A percentile compares a stretch with the other conserved stretches of the same genome.
phyloP scores from a whole-genome alignment of 2,888 invertebrate genomes.

The Ctena decussata region DNA sequence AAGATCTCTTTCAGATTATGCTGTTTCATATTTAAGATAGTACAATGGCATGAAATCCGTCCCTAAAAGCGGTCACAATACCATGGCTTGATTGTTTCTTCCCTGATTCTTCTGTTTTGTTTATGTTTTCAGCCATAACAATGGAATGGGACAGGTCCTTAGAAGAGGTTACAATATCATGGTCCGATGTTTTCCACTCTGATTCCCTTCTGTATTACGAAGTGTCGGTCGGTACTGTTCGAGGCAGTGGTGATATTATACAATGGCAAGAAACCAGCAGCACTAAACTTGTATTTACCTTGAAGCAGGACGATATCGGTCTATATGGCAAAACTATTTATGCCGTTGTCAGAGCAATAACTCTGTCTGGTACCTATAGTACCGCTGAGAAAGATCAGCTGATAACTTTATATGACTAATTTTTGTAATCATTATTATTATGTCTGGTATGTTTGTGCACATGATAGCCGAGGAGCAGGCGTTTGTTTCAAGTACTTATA shows the following conservation, averaged over 20 bases:
- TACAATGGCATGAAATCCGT: too few relatives aligned
- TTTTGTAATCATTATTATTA: too few relatives aligned
- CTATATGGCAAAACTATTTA: conserved; percentile 26
- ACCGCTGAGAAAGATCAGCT: not conserved
- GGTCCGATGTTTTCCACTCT: conserved; percentile 29
- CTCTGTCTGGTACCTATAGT: conserved; percentile 10
- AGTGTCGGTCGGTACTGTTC: conserved; percentile 34
- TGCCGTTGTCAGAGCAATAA: conserved; percentile 17
- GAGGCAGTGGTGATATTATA: conserved; percentile 15
- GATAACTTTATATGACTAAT: too few relatives aligned
- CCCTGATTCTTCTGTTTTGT: too few relatives aligned
- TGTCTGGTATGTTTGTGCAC: too few relatives aligned
- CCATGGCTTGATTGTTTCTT: too few relatives aligned
- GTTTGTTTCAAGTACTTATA: too few relatives aligned
- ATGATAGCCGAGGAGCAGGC: too few relatives aligned
- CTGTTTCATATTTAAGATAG: too few relatives aligned
- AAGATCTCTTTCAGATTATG: too few relatives aligned
- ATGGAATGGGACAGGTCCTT: not conserved
- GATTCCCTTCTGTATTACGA: conserved; percentile 23
- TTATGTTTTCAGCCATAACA: not conserved
- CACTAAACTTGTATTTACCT: conserved; percentile 15
- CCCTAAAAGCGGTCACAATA: too few relatives aligned
- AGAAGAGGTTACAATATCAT: conserved; percentile 18
- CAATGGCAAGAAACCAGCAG: conserved; percentile 40
- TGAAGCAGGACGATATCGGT: conserved; percentile 17